Percentiles rank a stretch among this genome's conserved stretches.
Conservation (phyloP, 2,888 invertebrate species). For the Lomographa bimaculata region DNA sequence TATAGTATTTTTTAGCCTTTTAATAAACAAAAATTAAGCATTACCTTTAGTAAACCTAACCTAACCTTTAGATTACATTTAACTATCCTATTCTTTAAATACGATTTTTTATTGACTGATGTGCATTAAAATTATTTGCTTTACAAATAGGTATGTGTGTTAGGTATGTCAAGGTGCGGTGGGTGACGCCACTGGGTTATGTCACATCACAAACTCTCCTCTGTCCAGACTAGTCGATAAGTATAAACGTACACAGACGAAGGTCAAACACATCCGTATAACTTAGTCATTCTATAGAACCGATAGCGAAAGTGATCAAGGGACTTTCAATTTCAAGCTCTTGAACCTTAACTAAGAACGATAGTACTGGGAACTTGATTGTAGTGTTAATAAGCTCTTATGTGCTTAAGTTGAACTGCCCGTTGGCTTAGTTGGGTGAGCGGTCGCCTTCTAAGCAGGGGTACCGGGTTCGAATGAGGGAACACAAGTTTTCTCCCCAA, state of each 20-base stretch:
- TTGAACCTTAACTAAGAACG: slow-evolving; percentile 1
- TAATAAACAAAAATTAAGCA: too few relatives aligned
- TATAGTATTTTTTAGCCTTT: too few relatives aligned
- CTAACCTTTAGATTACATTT: too few relatives aligned
- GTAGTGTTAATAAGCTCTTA: too few relatives aligned
- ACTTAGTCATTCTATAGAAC: slow-evolving; percentile 1
- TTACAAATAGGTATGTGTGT: slow-evolving; percentile 25
- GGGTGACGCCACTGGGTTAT: slow-evolving; percentile 71
- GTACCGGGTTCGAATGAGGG: too few relatives aligned
- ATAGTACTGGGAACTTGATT: too few relatives aligned
- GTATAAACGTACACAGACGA: slow-evolving; percentile 59
- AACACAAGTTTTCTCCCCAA: too few relatives aligned
- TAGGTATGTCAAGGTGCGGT: slow-evolving; percentile 72
- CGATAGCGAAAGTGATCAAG: slow-evolving; percentile 30
- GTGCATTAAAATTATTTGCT: slow-evolving; percentile 23
- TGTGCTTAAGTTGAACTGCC: too few relatives aligned
- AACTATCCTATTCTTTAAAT: too few relatives aligned
- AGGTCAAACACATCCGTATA: slow-evolving; percentile 66
- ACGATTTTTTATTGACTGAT: slow-evolving; percentile 12
- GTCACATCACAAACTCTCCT: slow-evolving; percentile 73
- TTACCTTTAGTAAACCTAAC: too few relatives aligned
- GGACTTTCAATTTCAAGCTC: slow-evolving; percentile 12
- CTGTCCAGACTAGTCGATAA: slow-evolving; percentile 65
- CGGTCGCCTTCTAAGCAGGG: too few relatives aligned
- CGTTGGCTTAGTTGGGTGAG: too few relatives aligned